Conservation (phyloP, 2,797 vertebrate species). For the Coendou prehensilis region DNA sequence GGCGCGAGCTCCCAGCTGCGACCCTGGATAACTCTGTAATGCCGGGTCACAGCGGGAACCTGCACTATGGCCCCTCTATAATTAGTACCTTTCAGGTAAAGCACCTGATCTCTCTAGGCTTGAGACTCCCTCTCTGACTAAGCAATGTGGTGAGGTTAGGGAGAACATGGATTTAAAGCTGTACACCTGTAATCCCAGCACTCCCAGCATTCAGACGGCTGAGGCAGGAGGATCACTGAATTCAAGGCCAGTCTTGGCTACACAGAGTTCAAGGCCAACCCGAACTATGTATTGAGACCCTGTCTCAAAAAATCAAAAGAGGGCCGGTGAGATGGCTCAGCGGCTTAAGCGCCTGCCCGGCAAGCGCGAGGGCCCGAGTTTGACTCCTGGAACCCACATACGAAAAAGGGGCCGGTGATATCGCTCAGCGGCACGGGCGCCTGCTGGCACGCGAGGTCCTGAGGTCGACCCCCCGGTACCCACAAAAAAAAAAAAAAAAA, state of each 20-base stretch:
- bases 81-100: not conserved
- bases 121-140: not conserved
- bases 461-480: too few species aligned
- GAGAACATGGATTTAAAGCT: not conserved
- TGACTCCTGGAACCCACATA: too few species aligned
- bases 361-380: too few species aligned
- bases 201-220: not conserved
- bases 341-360: too few species aligned
- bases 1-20: too few species aligned
- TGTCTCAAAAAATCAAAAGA: not conserved
- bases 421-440: too few species aligned
- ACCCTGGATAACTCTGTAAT: rapidly evolving
- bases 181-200: not conserved
- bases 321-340: too few species aligned
- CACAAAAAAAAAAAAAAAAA: too few species aligned
- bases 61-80: not conserved
- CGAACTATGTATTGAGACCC: not conserved
- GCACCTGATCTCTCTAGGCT: not conserved
- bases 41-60: not conserved
- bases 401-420: too few species aligned
- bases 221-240: not conserved
- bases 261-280: not conserved
- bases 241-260: not conserved
- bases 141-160: not conserved
- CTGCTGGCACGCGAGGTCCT: too few species aligned